phyloP scores from a whole-genome alignment of 2,888 invertebrate species.

The Formica aserva region DNA sequence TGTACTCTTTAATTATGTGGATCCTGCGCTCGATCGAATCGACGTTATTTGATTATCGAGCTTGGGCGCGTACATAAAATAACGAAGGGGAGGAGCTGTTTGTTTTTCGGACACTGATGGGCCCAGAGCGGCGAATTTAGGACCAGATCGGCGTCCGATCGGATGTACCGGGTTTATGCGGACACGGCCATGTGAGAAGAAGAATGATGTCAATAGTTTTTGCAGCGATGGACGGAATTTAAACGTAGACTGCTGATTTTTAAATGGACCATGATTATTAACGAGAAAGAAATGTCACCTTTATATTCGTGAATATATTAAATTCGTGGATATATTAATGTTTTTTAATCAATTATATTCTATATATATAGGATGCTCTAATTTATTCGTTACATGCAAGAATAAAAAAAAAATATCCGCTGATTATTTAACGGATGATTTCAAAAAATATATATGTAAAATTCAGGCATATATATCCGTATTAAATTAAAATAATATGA shows the following conservation, averaged over 20 bases:
- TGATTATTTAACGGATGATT: neutral
- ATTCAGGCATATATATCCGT: neutral
- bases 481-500: slow-evolving; percentile 28
- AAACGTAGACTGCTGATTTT: neutral
- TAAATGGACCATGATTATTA: neutral
- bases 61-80: slow-evolving; percentile 75
- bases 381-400: neutral
- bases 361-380: neutral
- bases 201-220: slow-evolving; percentile 42
- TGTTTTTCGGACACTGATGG: slow-evolving; percentile 69
- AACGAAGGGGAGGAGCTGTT: slow-evolving; percentile 79
- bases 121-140: slow-evolving; percentile 54
- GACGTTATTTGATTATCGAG: slow-evolving; percentile 83
- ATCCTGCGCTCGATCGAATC: slow-evolving; percentile 76
- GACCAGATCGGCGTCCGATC: slow-evolving; percentile 58
- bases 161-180: slow-evolving; percentile 36
- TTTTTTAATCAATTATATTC: neutral
- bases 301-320: neutral
- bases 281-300: neutral
- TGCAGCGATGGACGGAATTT: neutral
- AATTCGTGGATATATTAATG: too few species aligned
- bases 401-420: too few species aligned
- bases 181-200: slow-evolving; percentile 36
- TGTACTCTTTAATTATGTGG: slow-evolving; percentile 84
- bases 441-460: neutral